phyloP scores from a whole-genome alignment of 1,140 invertebrate genomes.

The Globodera ellingtonae region DNA sequence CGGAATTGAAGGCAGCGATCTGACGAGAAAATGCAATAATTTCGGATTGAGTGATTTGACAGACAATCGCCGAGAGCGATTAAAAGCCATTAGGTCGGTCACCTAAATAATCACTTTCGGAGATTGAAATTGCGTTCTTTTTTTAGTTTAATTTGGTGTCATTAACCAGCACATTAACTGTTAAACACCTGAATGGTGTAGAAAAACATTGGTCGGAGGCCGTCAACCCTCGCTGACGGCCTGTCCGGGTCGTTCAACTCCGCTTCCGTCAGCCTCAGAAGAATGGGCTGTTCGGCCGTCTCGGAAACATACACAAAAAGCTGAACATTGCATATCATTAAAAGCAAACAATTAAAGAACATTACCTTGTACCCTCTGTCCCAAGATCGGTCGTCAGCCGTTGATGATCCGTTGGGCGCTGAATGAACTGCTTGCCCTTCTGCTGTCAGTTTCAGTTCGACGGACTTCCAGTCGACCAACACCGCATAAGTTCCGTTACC shows the following conservation, averaged over 20 bases:
- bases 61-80: neutral
- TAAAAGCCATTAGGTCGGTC: too few relatives aligned
- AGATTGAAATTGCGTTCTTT: too few relatives aligned
- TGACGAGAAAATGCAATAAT: neutral
- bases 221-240: conserved; percentile 44
- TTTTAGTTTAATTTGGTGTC: too few relatives aligned
- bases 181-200: conserved; percentile 42
- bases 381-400: neutral
- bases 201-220: conserved; percentile 44
- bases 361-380: conserved; percentile 3
- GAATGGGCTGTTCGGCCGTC: conserved; percentile 36
- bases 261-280: conserved; percentile 30
- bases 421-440: conserved; percentile 20
- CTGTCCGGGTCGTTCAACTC: conserved; percentile 33
- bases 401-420: neutral
- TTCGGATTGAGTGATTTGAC: neutral
- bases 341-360: conserved; percentile 23
- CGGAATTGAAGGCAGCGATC: conserved; percentile 38
- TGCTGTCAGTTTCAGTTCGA: conserved; percentile 23
- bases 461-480: conserved; percentile 46
- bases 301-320: conserved; percentile 39
- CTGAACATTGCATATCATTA: neutral
- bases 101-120: too few relatives aligned
- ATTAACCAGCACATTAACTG: too few relatives aligned
- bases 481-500: conserved; percentile 21